Base-by-base conservation (phyloP, 2,888 invertebrate species). In the Xestia rhomboidea region DNA sequence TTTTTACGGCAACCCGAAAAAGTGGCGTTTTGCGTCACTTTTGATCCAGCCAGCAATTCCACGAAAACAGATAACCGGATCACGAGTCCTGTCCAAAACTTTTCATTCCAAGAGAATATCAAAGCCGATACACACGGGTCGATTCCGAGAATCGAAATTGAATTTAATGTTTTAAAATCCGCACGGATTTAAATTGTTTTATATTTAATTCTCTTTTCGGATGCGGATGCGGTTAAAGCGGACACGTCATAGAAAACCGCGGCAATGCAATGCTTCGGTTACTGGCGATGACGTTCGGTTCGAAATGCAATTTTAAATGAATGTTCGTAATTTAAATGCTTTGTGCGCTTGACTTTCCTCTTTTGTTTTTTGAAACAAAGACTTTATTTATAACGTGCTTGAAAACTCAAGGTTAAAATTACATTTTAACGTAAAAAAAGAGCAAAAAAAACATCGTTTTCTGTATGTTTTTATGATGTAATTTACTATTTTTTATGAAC, bases 231-330 rank as follows among this genome's bases (percentile, higher is more conserved):
- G 90, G 88, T 87, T 67, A 68, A 66, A 73, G 74, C 77, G 78
- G 78, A 51, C 87, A 72, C 87, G 83, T 84, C 83, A 82, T 83
- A 88, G 86, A 77, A 87, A 88, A 90, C 88, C 89, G 82, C 89
- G 74, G 81, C 64, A 78, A 74, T 73, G 77, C 71, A 81, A 85
- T 69, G 82, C 71, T 70, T 77, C 74, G 86, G 88, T 83, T 54
- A 54, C 86, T 89, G 89, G 68, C 76, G 68, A 80, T 86, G 89
- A 85, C 87, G 74, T 87, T 80, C 41, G 82, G 81, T 84, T 84
- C 78, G 73, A 79, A 85, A 79, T 85, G 76, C 80, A 72, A 79
- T 80, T 84, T 86, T 72, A 72, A 77, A 73, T 41, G 21, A 63
- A 75, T 71, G 24, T 67, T 73, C 30, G 41, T 77, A 81, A 68